Conservation (phyloP, 2,797 vertebrate species). For the Crossoptilon crossoptilon region DNA sequence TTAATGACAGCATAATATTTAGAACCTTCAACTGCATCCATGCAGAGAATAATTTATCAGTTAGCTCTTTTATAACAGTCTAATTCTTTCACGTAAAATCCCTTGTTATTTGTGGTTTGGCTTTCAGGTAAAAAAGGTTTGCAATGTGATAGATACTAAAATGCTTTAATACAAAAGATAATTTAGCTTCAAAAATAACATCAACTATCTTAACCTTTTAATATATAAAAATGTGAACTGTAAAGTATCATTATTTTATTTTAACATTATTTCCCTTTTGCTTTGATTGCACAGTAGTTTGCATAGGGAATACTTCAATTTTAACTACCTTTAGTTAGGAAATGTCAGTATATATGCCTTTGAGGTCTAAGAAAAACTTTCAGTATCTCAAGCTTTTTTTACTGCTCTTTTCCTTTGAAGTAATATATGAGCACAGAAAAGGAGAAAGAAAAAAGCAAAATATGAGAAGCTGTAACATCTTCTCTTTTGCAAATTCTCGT, state of each 20-base stretch:
- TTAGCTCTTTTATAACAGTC: background rate
- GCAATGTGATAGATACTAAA: background rate
- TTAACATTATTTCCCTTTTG: background rate
- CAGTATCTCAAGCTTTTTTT: background rate
- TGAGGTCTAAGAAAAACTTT: background rate
- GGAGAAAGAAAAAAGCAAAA: background rate
- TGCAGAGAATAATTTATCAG: background rate
- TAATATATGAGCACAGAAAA: background rate
- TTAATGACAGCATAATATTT: background rate
- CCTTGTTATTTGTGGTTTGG: background rate
- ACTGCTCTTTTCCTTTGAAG: background rate
- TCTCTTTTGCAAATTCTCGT: background rate
- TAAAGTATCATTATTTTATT: background rate
- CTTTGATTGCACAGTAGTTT: background rate
- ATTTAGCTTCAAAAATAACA: background rate
- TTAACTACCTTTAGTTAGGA: background rate
- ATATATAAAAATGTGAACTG: background rate
- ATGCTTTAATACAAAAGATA: background rate
- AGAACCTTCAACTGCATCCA: background rate
- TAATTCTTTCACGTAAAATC: background rate
- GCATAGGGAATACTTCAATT: background rate
- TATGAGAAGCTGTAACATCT: background rate
- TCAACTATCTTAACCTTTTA: constrained; percentile 17
- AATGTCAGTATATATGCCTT: background rate
- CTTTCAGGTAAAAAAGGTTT: background rate